A percentile compares a stretch with the other conserved stretches of the same genome.
Conservation (phyloP, 2,888 invertebrate species). For the Acanthosoma haemorrhoidale region DNA sequence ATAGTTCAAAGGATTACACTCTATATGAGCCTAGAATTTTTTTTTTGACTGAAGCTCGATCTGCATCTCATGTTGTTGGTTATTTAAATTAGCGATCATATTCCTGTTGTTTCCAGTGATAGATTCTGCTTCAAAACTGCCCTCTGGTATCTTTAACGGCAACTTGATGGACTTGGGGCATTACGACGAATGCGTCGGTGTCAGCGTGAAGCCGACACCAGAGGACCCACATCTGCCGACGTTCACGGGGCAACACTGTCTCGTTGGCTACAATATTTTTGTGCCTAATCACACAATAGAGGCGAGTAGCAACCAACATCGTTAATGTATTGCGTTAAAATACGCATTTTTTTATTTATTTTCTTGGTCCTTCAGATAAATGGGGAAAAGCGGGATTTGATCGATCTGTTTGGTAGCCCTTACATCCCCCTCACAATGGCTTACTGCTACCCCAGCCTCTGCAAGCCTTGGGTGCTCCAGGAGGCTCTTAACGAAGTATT, state of each 20-base stretch:
- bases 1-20: too few relatives aligned
- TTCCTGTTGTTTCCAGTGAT: slow-evolving; percentile 51
- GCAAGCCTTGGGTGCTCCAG: slow-evolving; percentile 45
- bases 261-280: slow-evolving; percentile 40
- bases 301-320: not conserved
- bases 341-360: not conserved
- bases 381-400: not conserved
- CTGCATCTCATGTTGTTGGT: too few relatives aligned
- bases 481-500: slow-evolving; percentile 44
- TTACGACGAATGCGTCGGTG: slow-evolving; percentile 48
- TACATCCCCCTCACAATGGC: slow-evolving; percentile 45
- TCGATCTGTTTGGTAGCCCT: slow-evolving; percentile 33
- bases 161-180: slow-evolving; percentile 49
- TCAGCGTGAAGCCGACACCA: slow-evolving; percentile 36
- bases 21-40: too few relatives aligned
- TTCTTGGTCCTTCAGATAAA: not conserved
- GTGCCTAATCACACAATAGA: slow-evolving; percentile 20
- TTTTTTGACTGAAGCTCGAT: too few relatives aligned
- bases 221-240: slow-evolving; percentile 35
- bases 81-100: too few relatives aligned
- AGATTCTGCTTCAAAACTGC: slow-evolving; percentile 50
- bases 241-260: slow-evolving; percentile 48
- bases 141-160: slow-evolving; percentile 48
- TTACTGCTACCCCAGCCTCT: slow-evolving; percentile 48
- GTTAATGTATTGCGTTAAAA: not conserved